phyloP scores from a whole-genome alignment of 2,797 vertebrate species.

The Pipistrellus nathusii region DNA sequence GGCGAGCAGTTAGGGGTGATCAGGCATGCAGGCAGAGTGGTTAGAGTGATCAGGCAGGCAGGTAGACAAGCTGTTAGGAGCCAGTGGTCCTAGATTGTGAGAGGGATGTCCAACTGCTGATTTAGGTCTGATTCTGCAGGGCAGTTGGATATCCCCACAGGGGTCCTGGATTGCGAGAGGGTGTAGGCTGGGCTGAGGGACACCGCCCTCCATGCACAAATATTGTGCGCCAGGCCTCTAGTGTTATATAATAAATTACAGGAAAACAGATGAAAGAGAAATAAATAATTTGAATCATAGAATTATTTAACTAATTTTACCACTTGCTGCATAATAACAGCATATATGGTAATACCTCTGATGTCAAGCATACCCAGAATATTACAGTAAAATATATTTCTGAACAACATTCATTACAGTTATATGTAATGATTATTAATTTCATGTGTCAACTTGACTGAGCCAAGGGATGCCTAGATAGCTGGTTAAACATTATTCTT shows the following conservation, averaged over 20 bases:
- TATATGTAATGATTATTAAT: neutral
- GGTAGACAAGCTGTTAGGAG: too few relatives aligned
- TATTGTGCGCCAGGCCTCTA: too few relatives aligned
- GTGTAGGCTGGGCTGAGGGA: too few relatives aligned
- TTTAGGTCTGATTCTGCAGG: too few relatives aligned
- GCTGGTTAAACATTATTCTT: neutral
- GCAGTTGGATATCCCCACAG: too few relatives aligned
- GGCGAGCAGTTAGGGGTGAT: too few relatives aligned
- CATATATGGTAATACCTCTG: neutral
- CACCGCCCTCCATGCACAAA: too few relatives aligned
- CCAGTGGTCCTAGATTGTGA: too few relatives aligned
- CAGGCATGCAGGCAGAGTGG: too few relatives aligned
- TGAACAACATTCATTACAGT: neutral
- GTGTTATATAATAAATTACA: neutral
- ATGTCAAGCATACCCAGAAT: neutral
- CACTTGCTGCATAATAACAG: neutral
- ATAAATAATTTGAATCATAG: neutral
- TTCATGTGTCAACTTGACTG: neutral
- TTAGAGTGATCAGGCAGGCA: too few relatives aligned
- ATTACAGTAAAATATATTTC: constrained; percentile 9
- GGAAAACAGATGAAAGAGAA: neutral
- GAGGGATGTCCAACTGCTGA: too few relatives aligned
- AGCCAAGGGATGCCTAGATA: neutral
- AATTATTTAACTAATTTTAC: neutral
- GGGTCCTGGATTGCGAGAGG: too few relatives aligned